A percentile compares a stretch with the other conserved stretches of the same genome.
phyloP scores from a whole-genome alignment of 37 sponge, comb jelly and placozoan genomes.

The Spongilla lacustris region DNA sequence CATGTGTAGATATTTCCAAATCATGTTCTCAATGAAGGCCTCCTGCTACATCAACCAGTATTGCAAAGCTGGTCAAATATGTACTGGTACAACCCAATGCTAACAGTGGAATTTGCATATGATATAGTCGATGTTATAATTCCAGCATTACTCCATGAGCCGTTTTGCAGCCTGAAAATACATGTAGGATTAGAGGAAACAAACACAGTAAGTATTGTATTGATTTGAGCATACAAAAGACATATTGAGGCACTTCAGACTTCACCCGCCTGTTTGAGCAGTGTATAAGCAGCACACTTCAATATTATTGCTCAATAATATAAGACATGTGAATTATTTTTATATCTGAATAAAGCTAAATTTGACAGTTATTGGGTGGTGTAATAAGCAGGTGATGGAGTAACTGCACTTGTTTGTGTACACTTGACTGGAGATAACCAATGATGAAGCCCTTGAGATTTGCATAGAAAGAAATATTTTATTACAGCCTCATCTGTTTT shows the following conservation, averaged over 20 bases:
- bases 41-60: conserved; percentile 57
- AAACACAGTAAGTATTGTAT: not conserved
- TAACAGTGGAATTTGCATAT: not conserved
- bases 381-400: not conserved
- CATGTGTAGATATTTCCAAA: not conserved
- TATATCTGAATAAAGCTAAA: not conserved
- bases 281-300: no score
- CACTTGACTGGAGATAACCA: not conserved
- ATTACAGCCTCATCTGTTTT: no score
- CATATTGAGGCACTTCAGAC: not conserved
- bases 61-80: conserved; percentile 56
- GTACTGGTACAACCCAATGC: not conserved
- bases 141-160: not conserved
- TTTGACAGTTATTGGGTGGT: not conserved
- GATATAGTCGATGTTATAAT: not conserved
- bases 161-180: not conserved
- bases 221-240: not conserved
- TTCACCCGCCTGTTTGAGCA: not conserved
- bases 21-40: not conserved
- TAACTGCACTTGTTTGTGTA: not conserved
- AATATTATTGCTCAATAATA: no score
- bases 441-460: not conserved
- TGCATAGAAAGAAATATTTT: no score
- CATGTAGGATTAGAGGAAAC: not conserved
- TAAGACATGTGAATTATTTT: no score